Percentiles rank a stretch among this genome's conserved stretches.
Evolutionary conservation across 2,797 vertebrate genomes (phyloP).

Genomic region (Columba guinea): DNA sequence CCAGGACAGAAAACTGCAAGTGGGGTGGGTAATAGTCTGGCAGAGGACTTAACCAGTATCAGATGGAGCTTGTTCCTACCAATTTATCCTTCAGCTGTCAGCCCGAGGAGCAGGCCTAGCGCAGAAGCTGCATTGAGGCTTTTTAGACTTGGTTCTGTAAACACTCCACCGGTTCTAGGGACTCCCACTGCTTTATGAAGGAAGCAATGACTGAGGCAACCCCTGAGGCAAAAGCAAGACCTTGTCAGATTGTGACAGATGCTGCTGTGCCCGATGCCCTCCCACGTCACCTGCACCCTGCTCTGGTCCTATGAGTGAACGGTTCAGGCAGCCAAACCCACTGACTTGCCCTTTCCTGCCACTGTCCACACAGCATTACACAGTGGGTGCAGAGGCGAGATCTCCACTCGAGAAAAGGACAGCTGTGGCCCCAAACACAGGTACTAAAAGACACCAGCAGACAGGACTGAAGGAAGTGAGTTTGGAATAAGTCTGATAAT

Average conservation of each 20-base stretch:
- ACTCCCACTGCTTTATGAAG: background rate
- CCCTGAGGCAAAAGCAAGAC: background rate
- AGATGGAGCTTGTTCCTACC: background rate
- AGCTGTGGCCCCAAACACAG: background rate
- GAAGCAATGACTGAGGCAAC: background rate
- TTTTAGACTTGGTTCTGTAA: background rate
- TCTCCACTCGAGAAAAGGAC: background rate
- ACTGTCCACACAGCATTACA: rapidly evolving
- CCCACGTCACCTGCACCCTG: background rate
- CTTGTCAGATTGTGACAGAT: rapidly evolving
- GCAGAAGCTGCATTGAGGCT: background rate
- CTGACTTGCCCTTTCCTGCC: background rate
- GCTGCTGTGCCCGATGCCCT: rapidly evolving
- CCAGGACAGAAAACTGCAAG: constrained; percentile 30
- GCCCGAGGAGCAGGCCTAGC: background rate
- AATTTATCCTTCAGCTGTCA: background rate
- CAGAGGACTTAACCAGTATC: background rate
- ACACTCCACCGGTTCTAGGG: background rate
- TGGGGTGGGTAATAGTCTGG: background rate
- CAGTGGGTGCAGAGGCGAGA: background rate
- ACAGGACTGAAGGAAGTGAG: background rate
- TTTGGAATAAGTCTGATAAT: background rate
- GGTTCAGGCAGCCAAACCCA: background rate
- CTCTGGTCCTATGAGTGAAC: rapidly evolving
- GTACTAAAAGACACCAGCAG: background rate